phyloP scores from a whole-genome alignment of 1,140 invertebrate species.

The Dermatophagoides farinae region DNA sequence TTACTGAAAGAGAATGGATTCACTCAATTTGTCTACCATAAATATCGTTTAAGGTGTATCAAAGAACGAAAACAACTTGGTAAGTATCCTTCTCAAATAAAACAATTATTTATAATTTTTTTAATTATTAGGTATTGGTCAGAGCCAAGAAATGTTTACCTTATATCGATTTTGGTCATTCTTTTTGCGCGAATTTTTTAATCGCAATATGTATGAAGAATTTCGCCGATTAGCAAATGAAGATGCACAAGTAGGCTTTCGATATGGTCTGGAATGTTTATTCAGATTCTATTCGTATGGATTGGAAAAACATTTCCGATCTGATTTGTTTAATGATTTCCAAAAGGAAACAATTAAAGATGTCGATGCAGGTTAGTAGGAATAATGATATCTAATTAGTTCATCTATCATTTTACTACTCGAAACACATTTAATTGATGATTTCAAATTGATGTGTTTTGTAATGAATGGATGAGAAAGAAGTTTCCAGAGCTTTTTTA shows the following conservation, averaged over 20 bases:
- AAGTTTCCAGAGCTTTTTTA: background rate
- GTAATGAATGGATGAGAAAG: conserved; percentile 9
- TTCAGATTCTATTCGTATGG: conserved; percentile 98
- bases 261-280: conserved; percentile 76
- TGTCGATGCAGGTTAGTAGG: conserved; percentile 50
- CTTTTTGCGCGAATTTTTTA: conserved; percentile 94
- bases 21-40: conserved; percentile 87
- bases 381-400: background rate
- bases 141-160: conserved; percentile 91
- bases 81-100: conserved; percentile 1
- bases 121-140: conserved; percentile 61
- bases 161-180: conserved; percentile 98
- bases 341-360: conserved; percentile 78
- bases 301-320: conserved; percentile 78
- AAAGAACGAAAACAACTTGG: conserved; percentile 36
- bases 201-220: conserved; percentile 93
- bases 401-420: conserved; percentile 7
- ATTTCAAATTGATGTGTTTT: conserved; percentile 15
- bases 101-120: conserved; percentile 12
- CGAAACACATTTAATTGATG: background rate
- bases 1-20: conserved; percentile 92
- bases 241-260: conserved; percentile 70
- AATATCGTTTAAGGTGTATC: conserved; percentile 73
- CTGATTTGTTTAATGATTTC: conserved; percentile 83
- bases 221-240: conserved; percentile 73